phyloP scores from a whole-genome alignment of 2,113 vertebrate genomes.

The Zosterops hypoxanthus region DNA sequence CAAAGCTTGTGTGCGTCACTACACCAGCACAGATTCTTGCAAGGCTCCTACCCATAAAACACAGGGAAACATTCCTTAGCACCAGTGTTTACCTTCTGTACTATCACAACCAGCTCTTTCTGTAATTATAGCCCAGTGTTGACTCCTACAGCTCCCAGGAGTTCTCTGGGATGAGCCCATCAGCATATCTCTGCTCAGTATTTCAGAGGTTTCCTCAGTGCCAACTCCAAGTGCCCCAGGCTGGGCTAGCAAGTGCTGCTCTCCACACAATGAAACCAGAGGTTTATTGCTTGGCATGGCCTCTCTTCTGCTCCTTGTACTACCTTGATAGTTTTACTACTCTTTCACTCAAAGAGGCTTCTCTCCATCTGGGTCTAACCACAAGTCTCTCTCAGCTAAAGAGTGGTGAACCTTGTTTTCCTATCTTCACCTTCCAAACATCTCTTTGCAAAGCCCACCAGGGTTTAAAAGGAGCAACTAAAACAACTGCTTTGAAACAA shows the following conservation, averaged over 20 bases:
- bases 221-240: not conserved
- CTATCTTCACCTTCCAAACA: not conserved
- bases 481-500: not conserved
- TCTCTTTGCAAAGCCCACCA: not conserved
- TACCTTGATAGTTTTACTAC: not conserved
- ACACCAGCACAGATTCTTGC: not conserved
- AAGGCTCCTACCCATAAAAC: not conserved
- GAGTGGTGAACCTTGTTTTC: not conserved
- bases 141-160: not conserved
- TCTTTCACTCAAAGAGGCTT: not conserved
- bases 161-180: not conserved
- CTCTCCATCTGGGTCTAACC: not conserved
- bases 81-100: not conserved
- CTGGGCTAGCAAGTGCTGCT: rapidly evolving
- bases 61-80: not conserved
- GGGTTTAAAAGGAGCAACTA: not conserved
- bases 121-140: not conserved
- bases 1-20: rapidly evolving
- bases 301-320: not conserved
- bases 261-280: not conserved
- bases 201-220: not conserved
- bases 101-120: not conserved
- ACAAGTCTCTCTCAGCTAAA: not conserved
- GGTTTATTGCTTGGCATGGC: not conserved
- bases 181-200: rapidly evolving